phyloP scores from a whole-genome alignment of 2,888 invertebrate genomes.

The Thecophora atra region DNA sequence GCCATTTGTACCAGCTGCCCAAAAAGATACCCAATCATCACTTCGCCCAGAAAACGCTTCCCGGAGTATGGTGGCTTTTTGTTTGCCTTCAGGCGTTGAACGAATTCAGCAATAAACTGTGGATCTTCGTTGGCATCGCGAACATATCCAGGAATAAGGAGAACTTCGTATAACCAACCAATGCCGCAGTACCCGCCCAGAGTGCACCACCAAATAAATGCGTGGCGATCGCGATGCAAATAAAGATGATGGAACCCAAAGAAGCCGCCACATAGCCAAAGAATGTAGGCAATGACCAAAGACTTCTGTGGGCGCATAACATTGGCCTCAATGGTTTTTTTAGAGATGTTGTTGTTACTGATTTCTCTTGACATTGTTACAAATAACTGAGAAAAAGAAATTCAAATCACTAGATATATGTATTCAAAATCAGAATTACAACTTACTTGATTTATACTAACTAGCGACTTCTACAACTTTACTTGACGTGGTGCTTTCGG shows the following conservation, averaged over 20 bases:
- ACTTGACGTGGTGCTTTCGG: conserved; percentile 9
- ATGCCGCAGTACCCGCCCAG: conserved; percentile 83
- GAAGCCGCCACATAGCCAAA: conserved; percentile 89
- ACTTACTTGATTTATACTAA: neutral
- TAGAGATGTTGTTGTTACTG: conserved; percentile 40
- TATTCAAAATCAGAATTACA: neutral
- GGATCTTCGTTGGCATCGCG: conserved; percentile 82
- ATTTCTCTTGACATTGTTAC: conserved; percentile 41
- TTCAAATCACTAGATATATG: no score
- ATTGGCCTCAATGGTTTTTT: conserved; percentile 44
- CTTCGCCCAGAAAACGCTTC: conserved; percentile 79
- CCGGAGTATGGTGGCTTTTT: conserved; percentile 85
- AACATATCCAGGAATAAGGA: conserved; percentile 86
- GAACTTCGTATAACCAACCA: conserved; percentile 88
- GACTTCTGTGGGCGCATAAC: conserved; percentile 67
- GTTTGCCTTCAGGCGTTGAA: conserved; percentile 71
- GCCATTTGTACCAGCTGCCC: conserved; percentile 79
- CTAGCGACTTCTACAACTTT: neutral
- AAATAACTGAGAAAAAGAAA: neutral
- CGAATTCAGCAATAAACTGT: conserved; percentile 72
- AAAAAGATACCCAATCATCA: conserved; percentile 83
- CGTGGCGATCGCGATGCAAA: conserved; percentile 86
- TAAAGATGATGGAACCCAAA: conserved; percentile 93
- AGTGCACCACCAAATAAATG: conserved; percentile 89
- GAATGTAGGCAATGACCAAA: conserved; percentile 77